Evolutionary conservation across 2,888 invertebrate genomes (phyloP).

Genomic region (Andrena minutula): DNA sequence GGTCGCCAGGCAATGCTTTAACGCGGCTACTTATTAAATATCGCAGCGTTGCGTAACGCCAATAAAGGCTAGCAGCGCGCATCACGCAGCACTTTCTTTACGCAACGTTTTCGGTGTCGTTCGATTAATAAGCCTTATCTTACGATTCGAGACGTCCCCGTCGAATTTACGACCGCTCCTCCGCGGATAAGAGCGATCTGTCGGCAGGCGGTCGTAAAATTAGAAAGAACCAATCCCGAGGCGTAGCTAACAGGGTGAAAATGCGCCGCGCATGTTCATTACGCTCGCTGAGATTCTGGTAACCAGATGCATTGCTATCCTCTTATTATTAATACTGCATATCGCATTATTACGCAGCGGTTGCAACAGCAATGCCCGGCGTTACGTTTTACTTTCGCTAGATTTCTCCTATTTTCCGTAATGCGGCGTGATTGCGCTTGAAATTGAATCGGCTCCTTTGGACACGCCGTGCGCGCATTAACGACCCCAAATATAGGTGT

Average conservation of each 20-base stretch:
- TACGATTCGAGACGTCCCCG: constrained; percentile 6
- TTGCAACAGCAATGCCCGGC: constrained; percentile 55
- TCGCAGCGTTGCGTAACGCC: constrained; percentile 8
- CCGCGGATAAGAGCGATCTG: constrained; percentile 5
- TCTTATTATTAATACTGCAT: constrained; percentile 66
- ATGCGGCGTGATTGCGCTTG: constrained; percentile 80
- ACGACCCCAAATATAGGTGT: constrained; percentile 53
- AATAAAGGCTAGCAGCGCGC: constrained; percentile 6
- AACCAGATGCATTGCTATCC: constrained; percentile 51
- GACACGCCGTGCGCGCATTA: constrained; percentile 44
- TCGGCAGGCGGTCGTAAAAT: constrained; percentile 42
- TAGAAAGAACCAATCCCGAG: constrained; percentile 31
- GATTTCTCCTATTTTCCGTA: constrained; percentile 84
- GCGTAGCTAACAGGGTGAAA: constrained; percentile 38
- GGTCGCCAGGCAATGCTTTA: constrained; percentile 13
- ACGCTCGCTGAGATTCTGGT: constrained; percentile 21
- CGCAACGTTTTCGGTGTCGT: constrained; percentile 30
- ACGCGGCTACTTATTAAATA: constrained; percentile 20
- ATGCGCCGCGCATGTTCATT: constrained; percentile 35
- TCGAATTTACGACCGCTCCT: constrained; percentile 31
- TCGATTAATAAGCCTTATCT: constrained; percentile 41
- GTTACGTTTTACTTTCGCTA: constrained; percentile 80
- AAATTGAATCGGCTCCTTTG: constrained; percentile 78
- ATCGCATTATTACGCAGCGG: constrained; percentile 68
- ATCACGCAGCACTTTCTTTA: constrained; percentile 4